A percentile compares a stretch with the other conserved stretches of the same genome.
Conservation (phyloP, 2,888 invertebrate species). For the Ectemnius cavifrons region DNA sequence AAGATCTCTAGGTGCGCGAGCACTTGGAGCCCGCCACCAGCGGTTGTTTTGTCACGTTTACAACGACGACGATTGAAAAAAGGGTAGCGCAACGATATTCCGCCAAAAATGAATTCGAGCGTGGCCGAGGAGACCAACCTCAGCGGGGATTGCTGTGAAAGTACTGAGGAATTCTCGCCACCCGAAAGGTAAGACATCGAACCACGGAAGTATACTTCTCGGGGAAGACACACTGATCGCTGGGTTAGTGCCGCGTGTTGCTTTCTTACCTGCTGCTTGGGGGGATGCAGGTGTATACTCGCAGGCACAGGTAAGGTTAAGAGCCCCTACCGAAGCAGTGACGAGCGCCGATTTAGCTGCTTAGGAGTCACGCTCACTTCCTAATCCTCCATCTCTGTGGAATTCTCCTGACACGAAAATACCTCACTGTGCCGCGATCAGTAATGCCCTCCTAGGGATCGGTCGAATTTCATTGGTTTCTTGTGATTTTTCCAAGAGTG, state of each 20-base stretch:
- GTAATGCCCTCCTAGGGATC: background rate
- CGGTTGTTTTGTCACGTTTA: slow-evolving; percentile 40
- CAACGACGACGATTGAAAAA: slow-evolving; percentile 52
- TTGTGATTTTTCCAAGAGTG: background rate
- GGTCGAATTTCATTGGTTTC: background rate
- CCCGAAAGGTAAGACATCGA: slow-evolving; percentile 63
- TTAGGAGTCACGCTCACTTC: background rate
- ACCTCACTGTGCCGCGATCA: background rate
- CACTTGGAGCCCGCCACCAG: slow-evolving; percentile 37
- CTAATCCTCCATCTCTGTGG: background rate
- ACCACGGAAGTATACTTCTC: background rate
- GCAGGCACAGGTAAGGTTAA: slow-evolving; percentile 57
- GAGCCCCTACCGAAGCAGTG: slow-evolving; percentile 23
- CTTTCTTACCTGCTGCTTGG: slow-evolving; percentile 61
- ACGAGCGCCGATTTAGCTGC: background rate
- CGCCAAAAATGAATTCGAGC: slow-evolving; percentile 71
- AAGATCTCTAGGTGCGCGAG: slow-evolving; percentile 27
- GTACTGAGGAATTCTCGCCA: slow-evolving; percentile 63
- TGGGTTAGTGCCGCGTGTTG: slow-evolving; percentile 2
- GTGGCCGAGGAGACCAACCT: slow-evolving; percentile 58
- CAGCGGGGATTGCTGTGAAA: slow-evolving; percentile 50
- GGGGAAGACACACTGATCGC: background rate
- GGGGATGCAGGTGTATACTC: slow-evolving; percentile 63
- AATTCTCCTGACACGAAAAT: background rate
- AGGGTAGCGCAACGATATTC: slow-evolving; percentile 56